A percentile compares a stretch with the other conserved stretches of the same genome.
phyloP scores from a whole-genome alignment of 2,113 vertebrate genomes.

The Rhegmatorhina hoffmannsi region DNA sequence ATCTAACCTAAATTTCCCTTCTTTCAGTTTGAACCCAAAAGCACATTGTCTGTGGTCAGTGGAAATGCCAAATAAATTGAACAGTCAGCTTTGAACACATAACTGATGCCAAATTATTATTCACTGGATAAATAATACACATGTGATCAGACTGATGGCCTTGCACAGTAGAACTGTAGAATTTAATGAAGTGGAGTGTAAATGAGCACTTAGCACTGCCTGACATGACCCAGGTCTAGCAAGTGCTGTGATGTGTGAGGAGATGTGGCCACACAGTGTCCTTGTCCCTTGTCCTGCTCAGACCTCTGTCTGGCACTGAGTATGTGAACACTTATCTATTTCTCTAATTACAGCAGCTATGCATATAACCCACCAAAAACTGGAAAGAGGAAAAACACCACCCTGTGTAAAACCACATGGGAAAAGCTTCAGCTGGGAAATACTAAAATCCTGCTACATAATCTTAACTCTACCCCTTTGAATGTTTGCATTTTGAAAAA shows the following conservation, averaged over 20 bases:
- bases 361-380: not conserved
- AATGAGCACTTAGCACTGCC: not conserved
- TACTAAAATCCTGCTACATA: not conserved
- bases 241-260: not conserved
- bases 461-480: not conserved
- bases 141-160: not conserved
- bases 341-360: not conserved
- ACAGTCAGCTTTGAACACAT: not conserved
- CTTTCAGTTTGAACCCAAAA: not conserved
- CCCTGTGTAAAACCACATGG: not conserved
- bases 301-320: not conserved
- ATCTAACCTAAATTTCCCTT: not conserved
- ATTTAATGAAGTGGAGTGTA: not conserved
- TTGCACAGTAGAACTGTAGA: not conserved
- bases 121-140: not conserved
- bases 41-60: accelerated
- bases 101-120: not conserved
- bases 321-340: not conserved
- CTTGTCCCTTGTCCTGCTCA: not conserved
- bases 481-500: not conserved
- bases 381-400: not conserved
- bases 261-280: not conserved
- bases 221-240: not conserved
- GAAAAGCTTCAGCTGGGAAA: not conserved
- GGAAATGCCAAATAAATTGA: not conserved